These are phyloP conservation scores for Dichetophora obliterata DNA, from an alignment of 2,888 invertebrate genomes.

Conservation along the genomic window DNA sequence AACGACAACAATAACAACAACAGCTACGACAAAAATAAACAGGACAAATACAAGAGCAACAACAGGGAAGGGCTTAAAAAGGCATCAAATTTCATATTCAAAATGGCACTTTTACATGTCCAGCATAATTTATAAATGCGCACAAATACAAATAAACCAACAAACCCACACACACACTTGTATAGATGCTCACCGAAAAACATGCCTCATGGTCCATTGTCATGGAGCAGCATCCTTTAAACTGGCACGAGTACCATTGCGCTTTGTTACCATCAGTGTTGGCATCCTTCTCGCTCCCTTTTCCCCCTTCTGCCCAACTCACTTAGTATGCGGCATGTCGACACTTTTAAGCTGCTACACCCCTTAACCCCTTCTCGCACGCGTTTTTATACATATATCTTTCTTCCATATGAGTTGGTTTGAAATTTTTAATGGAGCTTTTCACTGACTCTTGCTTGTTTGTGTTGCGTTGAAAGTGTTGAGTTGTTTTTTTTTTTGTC, in stretches of 20 bases:
- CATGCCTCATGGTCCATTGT: slow-evolving; percentile 30
- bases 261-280: not conserved
- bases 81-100: slow-evolving; percentile 70
- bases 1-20: not conserved
- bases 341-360: slow-evolving; percentile 19
- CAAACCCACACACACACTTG: slow-evolving; percentile 4
- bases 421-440: slow-evolving; percentile 40
- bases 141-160: slow-evolving; percentile 13
- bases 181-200: slow-evolving; percentile 2
- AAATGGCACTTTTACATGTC: slow-evolving; percentile 70
- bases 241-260: slow-evolving; percentile 12
- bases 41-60: not conserved
- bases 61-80: slow-evolving; percentile 28
- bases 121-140: slow-evolving; percentile 69
- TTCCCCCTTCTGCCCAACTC: not conserved
- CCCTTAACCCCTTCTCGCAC: not conserved
- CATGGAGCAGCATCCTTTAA: not conserved
- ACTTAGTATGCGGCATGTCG: slow-evolving; percentile 2
- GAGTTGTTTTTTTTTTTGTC: not conserved
- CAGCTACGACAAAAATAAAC: not conserved
- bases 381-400: not conserved
- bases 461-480: slow-evolving; percentile 30
- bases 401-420: slow-evolving; percentile 17
- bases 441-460: slow-evolving; percentile 8
- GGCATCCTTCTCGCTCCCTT: not conserved